Base-by-base conservation (phyloP, 2,797 vertebrate species). In the Leptatherina wallacei region DNA sequence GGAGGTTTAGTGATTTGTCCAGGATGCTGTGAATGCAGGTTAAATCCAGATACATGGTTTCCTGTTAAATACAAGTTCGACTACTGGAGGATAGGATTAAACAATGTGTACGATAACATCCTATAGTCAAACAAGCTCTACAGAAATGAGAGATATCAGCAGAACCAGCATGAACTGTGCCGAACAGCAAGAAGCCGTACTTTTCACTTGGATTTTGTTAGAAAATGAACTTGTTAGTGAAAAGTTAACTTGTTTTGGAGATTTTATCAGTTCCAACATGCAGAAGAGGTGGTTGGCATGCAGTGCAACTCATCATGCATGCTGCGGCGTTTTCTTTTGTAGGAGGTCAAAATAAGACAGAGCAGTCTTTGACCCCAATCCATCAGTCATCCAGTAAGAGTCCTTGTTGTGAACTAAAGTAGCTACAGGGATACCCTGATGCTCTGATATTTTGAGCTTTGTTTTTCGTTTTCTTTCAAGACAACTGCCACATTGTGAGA, bases 261-360 rank as follows among this genome's bases (percentile, higher is more conserved):
- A 65, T 72, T 68, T 33, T 0, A 35, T 32, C n/a, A 24, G 14
- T 29, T 70, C 68, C 62, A 60, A 71, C 91, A 93, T 92, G 91
- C 90, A 86, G 64, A 20, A 72, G 83, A 69, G 44, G 72, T 65
- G 16, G 65, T 11, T 2, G 64, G 55, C 30, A 67, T 80, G 80
- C 65, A 65, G 69, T 18, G 67, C 22, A 24, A 40, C 64, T 0
- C 2, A 3, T 3, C 57, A 33, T 4, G 58, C 10, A 12, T 49
- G 35, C 44, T 44, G 56, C 47, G 29, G 65, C 64, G 29, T 56
- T 49, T 49, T 6, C 4, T 6, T 56, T n/a, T 57, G 57, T 20
- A 22, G 49, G 32, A 14, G 29, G 24, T 52, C 6, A 51, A 58
- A 49, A 71, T 24, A 11, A 33, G 18, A 71, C 59, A 18, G 40